A percentile compares a stretch with the other conserved stretches of the same genome.
These are phyloP conservation scores for Apteryx owenii DNA, from an alignment of 2,113 vertebrate genomes.

Conservation along the genomic window DNA sequence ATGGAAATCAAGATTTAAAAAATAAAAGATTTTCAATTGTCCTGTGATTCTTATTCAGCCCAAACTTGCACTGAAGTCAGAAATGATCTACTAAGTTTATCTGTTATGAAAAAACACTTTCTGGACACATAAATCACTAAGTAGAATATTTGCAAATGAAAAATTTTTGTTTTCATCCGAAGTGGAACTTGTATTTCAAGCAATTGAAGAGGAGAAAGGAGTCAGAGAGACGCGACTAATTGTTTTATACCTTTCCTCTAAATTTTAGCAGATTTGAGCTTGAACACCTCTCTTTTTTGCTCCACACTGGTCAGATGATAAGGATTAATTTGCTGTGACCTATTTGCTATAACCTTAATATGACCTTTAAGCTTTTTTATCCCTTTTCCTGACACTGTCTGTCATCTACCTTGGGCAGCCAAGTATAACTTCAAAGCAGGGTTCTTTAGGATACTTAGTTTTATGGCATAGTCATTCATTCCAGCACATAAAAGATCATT, in stretches of 20 bases:
- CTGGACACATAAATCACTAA: constrained; percentile 3
- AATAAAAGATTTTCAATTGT: not conserved
- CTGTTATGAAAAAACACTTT: not conserved
- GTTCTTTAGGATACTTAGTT: constrained; percentile 58
- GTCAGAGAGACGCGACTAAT: not conserved
- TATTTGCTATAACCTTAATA: constrained; percentile 76
- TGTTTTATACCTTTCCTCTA: constrained; percentile 49
- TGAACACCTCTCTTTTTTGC: constrained; percentile 46
- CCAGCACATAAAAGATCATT: constrained; percentile 59
- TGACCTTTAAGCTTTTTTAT: constrained; percentile 68
- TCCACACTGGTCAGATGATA: constrained; percentile 65
- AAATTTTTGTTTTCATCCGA: not conserved
- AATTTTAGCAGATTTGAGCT: constrained; percentile 47
- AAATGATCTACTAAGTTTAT: not conserved
- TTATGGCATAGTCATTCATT: constrained; percentile 65
- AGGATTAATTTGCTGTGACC: constrained; percentile 79
- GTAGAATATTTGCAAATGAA: not conserved
- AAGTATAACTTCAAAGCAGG: constrained; percentile 70
- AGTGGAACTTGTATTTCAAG: not conserved
- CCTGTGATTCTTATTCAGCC: not conserved
- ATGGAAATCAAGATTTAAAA: not conserved
- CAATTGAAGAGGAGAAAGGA: constrained; percentile 20
- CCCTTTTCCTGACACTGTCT: constrained; percentile 61
- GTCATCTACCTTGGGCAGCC: constrained; percentile 60
- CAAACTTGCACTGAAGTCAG: not conserved